Conservation (phyloP, 2,888 invertebrate species). For the Tetanocera ferruginea region DNA sequence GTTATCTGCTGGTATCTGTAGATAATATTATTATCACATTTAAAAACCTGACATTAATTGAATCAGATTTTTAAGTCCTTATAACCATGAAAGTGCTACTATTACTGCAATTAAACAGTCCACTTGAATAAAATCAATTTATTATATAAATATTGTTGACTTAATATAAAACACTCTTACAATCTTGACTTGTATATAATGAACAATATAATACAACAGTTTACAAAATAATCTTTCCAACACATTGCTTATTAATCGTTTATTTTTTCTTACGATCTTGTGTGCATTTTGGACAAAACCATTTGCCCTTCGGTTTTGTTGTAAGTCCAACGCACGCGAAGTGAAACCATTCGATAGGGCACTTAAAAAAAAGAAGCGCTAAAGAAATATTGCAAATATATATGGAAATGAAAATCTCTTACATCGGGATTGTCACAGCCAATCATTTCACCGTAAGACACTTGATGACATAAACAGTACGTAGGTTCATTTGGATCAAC, state of each 20-base stretch:
- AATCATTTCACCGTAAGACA: slow-evolving; percentile 95
- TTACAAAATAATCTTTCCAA: no score
- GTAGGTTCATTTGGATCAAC: slow-evolving; percentile 99
- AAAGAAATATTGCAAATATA: not conserved
- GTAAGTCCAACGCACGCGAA: slow-evolving; percentile 90
- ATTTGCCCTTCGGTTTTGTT: slow-evolving; percentile 91
- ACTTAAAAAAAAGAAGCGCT: slow-evolving; percentile 65
- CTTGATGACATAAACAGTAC: slow-evolving; percentile 97
- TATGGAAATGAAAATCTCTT: slow-evolving; percentile 42
- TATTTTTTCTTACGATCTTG: slow-evolving; percentile 86
- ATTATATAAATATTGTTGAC: no score
- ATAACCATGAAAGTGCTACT: no score
- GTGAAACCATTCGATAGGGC: slow-evolving; percentile 94
- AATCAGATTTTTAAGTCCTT: no score
- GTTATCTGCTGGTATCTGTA: no score
- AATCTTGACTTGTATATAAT: not conserved
- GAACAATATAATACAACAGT: no score
- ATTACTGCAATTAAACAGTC: no score
- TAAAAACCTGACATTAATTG: no score
- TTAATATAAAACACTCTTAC: not conserved
- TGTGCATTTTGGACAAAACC: slow-evolving; percentile 94
- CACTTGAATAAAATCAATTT: no score
- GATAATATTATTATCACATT: no score
- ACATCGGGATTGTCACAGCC: slow-evolving; percentile 90
- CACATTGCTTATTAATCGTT: slow-evolving; percentile 48